Percentiles rank a stretch among this genome's conserved stretches.
These are phyloP conservation scores for Planiliza haematocheilus DNA, from an alignment of 2,113 vertebrate species.

Conservation along the genomic window DNA sequence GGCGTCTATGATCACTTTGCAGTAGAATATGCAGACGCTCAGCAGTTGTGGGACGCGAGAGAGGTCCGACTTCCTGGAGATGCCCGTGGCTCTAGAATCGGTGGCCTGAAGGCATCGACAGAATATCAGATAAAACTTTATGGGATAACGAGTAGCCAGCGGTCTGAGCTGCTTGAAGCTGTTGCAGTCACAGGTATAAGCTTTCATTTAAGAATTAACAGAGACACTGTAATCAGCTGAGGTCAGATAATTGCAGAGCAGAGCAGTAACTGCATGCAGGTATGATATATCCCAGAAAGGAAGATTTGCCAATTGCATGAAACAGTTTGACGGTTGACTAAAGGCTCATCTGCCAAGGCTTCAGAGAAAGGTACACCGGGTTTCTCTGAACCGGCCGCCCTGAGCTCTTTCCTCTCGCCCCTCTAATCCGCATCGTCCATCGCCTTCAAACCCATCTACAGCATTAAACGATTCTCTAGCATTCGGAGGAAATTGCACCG, in stretches of 20 bases:
- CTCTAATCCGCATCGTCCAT: constrained; percentile 34
- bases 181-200: constrained; percentile 82
- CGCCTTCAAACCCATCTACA: constrained; percentile 1
- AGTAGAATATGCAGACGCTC: constrained; percentile 71
- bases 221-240: neutral
- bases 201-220: constrained; percentile 34
- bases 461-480: constrained; percentile 1
- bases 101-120: constrained; percentile 72
- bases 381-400: neutral
- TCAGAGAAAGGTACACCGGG: constrained; percentile 1
- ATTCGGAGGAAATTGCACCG: neutral
- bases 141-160: constrained; percentile 73
- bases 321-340: too few species aligned
- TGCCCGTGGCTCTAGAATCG: constrained; percentile 67
- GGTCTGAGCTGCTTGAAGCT: constrained; percentile 74
- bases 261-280: constrained; percentile 48
- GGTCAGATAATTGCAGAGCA: neutral
- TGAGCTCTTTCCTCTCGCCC: constrained; percentile 33
- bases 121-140: constrained; percentile 80
- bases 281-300: neutral
- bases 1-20: constrained; percentile 64
- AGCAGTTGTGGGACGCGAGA: constrained; percentile 49
- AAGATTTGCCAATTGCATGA: too few species aligned
- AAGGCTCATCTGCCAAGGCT: constrained; percentile 2
- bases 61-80: constrained; percentile 71